Evolutionary conservation across 2,888 invertebrate genomes (phyloP).

Genomic region (Aradus depressus): DNA sequence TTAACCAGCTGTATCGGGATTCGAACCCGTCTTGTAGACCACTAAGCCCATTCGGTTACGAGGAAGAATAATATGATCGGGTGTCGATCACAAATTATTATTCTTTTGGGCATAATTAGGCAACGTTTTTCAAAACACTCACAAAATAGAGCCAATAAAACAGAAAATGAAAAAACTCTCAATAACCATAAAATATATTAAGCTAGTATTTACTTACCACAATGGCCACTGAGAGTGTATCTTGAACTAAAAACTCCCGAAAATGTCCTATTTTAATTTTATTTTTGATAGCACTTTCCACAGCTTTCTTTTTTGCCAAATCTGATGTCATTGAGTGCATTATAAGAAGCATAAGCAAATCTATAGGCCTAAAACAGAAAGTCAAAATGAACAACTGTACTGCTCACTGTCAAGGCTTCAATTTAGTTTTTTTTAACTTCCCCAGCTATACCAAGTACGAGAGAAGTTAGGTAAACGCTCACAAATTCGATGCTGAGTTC

Average conservation of each 20-base stretch:
- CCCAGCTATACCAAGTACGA: too few species aligned
- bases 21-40: too few species aligned
- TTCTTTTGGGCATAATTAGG: too few species aligned
- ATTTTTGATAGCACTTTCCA: conserved; percentile 29
- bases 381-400: background rate
- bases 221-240: conserved; percentile 27
- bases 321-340: conserved; percentile 29
- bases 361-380: conserved; percentile 30
- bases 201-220: conserved; percentile 8
- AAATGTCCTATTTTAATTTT: conserved; percentile 30
- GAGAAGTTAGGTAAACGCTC: too few species aligned
- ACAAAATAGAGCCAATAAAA: background rate
- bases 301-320: conserved; percentile 25
- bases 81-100: too few species aligned
- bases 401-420: too few species aligned
- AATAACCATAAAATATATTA: conserved; percentile 6
- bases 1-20: too few species aligned
- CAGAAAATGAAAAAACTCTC: background rate
- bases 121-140: too few species aligned
- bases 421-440: too few species aligned
- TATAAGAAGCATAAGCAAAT: conserved; percentile 31
- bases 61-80: too few species aligned
- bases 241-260: conserved; percentile 28
- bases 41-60: too few species aligned
- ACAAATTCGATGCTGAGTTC: too few species aligned